A percentile compares a stretch with the other conserved stretches of the same genome.
phyloP scores from a whole-genome alignment of 53 echinoderm and acorn worm species.

The Paelopatides confundens region DNA sequence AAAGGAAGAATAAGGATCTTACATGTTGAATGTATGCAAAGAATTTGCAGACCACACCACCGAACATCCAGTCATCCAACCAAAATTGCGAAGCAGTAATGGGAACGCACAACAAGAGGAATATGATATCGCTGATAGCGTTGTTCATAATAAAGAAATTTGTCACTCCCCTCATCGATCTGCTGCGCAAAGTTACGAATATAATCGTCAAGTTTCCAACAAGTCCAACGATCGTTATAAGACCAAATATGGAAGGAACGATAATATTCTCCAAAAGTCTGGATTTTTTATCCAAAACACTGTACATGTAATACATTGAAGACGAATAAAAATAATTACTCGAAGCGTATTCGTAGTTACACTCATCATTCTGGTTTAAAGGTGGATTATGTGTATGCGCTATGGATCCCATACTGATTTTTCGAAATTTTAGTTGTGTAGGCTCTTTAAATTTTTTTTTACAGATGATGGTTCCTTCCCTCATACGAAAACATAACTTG shows the following conservation, averaged over 20 bases:
- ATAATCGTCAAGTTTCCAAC: conserved; percentile 87
- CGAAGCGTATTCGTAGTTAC: neutral
- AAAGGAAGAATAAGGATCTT: conserved; percentile 47
- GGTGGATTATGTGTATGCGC: neutral
- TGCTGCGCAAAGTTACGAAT: conserved; percentile 77
- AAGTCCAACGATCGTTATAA: conserved; percentile 86
- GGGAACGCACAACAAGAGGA: conserved; percentile 87
- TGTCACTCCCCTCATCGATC: conserved; percentile 91
- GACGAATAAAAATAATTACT: neutral
- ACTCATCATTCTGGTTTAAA: neutral
- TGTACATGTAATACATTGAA: neutral
- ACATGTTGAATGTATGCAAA: conserved; percentile 94
- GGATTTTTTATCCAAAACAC: neutral
- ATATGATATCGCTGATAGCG: conserved; percentile 92
- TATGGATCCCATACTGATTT: neutral
- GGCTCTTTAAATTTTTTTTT: neutral
- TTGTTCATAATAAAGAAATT: conserved; percentile 99
- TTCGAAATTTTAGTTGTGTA: neutral
- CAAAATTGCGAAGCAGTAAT: conserved; percentile 77
- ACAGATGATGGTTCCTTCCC: neutral
- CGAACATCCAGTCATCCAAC: conserved; percentile 80
- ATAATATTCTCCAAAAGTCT: conserved; percentile 44
- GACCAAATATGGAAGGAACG: conserved; percentile 73
- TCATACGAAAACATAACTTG: neutral
- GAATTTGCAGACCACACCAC: conserved; percentile 88